Base-by-base conservation (phyloP, 2,888 invertebrate genomes). In the Trichogramma dendrolimi region DNA sequence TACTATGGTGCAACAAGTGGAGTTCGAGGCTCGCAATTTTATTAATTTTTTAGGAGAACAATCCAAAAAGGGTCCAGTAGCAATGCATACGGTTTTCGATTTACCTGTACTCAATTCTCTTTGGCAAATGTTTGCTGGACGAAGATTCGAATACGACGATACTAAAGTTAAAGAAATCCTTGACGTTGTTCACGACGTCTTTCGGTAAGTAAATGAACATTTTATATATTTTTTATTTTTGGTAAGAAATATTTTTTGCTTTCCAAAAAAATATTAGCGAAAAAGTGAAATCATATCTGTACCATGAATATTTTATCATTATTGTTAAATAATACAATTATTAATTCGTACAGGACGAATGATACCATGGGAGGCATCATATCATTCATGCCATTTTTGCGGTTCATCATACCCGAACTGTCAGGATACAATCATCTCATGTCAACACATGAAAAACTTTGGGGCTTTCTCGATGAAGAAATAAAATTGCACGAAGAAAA, bases 121-220 rank as follows among this genome's bases (percentile, higher is more conserved):
- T 14, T 90, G 90, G 90, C 83, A 83, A 38, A 85, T 87, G 79
- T 82, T 87, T 56, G 88, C 89, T 55, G 88, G 88, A 70, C 79
- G 83, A 76, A 81, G 87, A 71, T 88, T 87, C 72, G 79, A 84
- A 47, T 81, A 86, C 55, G 81, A 84, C 43, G 87, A 90, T 70
- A 72, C 77, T 27, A 82, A 82, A 40, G 73, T 89, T 8, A 79
- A 76, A 43, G 74, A 81, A 46, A 78, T 90, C 5, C 80, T 89
- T 44, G 78, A 83, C 59, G 79, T 82, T 3, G 85, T 88, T 44
- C 83, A 86, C 70, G 83, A 86, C 64, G 83, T 84, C 5, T 90
- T 90, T 72, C 82, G 83, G 70, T 78, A 51, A 61, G 40, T 55
- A 41, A 52, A 1, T 10, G n/a, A 46, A n/a, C 3, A 46, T 8